Evolutionary conservation across 2,113 vertebrate genomes (phyloP), one percentile per base, ranked within the genome.

Genomic region (Tonatia bakeri): DNA sequence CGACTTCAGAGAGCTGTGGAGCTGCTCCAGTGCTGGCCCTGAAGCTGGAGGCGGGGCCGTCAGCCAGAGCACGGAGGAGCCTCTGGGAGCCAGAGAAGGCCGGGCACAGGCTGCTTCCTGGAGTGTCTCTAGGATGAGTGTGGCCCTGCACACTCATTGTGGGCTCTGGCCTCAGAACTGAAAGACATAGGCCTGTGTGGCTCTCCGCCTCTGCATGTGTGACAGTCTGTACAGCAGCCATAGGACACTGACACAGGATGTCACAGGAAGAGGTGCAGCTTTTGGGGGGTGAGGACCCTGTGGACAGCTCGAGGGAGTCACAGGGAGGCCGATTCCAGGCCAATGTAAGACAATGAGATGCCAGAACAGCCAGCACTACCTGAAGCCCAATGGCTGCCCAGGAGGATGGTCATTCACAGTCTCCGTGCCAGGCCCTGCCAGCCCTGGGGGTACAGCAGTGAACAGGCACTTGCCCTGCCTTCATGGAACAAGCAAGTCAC

Each of bases 61-160:
- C 6, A 28, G 45, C 28, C 0, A 20, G 1, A 54, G 45, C 5
- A 8, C 7, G 3, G n/a, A 33, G 15, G 24, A 1, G 15, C 45
- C 59, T 77, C 10, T 5, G 4, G 56, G 40, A 54, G 45, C 70
- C 0, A 1, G 56, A 40, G 75, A 26, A 67, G 56, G 56, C 81
- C 19, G 10, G 40, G 52, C 38, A 83, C 20, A 20, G 33, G 50
- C 14, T 5, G 9, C 26, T 38, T 52, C 38, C 45, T 40, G 43
- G 26, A 4, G n/a, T n/a, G 31, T 47, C 64, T 90, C 75, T 28
- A 56, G 43, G 14, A 85, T 14, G 6, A 54, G n/a, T 15, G n/a
- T 2, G 5, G 33, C 43, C 54, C 40, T 24, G 77, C 36, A 61
- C 52, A 73, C 15, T 26, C 33, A 33, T 56, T n/a, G 24, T 1